A percentile compares a stretch with the other conserved stretches of the same genome.
Evolutionary conservation across 2,888 invertebrate genomes (phyloP).

Genomic region (Oscheius sp.): DNA sequence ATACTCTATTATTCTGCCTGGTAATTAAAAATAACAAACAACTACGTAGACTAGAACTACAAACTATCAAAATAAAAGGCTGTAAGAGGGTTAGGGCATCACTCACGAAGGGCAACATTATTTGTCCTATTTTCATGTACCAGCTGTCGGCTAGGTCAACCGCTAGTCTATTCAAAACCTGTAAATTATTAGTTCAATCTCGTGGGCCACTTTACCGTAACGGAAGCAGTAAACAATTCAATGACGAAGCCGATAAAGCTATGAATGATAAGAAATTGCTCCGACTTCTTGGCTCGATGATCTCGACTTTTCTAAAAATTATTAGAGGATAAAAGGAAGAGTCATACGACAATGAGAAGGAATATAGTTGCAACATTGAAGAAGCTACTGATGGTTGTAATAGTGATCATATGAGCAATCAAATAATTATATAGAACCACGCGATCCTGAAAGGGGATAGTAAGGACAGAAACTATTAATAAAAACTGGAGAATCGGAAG

Average conservation of each 20-base stretch:
- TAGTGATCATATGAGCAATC: neutral
- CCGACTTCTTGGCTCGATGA: slow-evolving; percentile 3
- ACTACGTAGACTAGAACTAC: neutral
- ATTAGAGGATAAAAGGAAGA: neutral
- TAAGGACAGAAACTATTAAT: neutral
- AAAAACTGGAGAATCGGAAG: neutral
- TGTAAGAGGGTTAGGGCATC: slow-evolving; percentile 14
- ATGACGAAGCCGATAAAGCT: slow-evolving; percentile 9
- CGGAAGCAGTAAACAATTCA: neutral
- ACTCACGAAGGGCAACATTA: slow-evolving; percentile 16
- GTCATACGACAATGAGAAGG: slow-evolving; percentile 9
- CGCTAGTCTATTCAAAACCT: slow-evolving; percentile 17
- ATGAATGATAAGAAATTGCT: slow-evolving; percentile 15
- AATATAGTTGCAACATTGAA: neutral
- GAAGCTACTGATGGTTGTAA: neutral
- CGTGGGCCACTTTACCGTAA: neutral
- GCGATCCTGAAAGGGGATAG: neutral
- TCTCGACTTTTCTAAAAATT: slow-evolving; percentile 9
- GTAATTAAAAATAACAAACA: neutral
- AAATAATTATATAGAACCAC: neutral
- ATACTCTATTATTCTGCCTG: slow-evolving; percentile 6
- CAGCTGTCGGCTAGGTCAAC: neutral
- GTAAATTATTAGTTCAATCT: neutral
- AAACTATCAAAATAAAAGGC: slow-evolving; percentile 12
- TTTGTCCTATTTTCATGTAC: slow-evolving; percentile 10